A percentile compares a stretch with the other conserved stretches of the same genome.
Evolutionary conservation across 2,888 invertebrate genomes (phyloP).

Genomic region (Caenorhabditis panamensis): DNA sequence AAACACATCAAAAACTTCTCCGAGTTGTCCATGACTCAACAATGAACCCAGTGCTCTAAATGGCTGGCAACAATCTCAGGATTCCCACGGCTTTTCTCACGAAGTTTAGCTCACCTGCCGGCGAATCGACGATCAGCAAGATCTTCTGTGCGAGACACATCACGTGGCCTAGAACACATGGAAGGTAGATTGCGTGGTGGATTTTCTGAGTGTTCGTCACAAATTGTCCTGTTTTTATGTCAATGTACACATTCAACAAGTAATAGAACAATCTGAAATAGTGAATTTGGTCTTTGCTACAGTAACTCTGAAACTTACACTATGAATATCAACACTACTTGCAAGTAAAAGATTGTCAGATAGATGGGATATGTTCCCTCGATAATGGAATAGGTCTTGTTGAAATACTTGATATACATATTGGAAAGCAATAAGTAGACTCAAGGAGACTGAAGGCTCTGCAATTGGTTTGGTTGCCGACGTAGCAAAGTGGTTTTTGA

Average conservation of each 20-base stretch:
- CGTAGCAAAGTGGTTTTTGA: not conserved
- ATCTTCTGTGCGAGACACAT: constrained; percentile 44
- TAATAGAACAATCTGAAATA: constrained; percentile 47
- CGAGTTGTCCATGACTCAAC: no score
- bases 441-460: no score
- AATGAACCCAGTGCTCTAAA: no score
- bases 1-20: not conserved
- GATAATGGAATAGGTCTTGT: constrained; percentile 38
- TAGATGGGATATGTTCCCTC: constrained; percentile 32
- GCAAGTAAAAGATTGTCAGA: constrained; percentile 34
- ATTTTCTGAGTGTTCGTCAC: constrained; percentile 52
- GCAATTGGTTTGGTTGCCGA: not conserved
- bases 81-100: no score
- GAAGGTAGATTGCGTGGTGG: constrained; percentile 53
- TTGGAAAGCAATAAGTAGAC: not conserved
- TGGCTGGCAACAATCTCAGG: no score
- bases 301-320: constrained; percentile 24
- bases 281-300: not conserved
- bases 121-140: constrained; percentile 40
- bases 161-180: constrained; percentile 45
- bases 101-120: constrained; percentile 20
- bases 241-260: constrained; percentile 52
- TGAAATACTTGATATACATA: constrained; percentile 53
- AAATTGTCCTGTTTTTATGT: constrained; percentile 33
- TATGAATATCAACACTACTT: constrained; percentile 28